Base-by-base conservation (phyloP, 2,888 invertebrate species). In the Cheilosia impressa region DNA sequence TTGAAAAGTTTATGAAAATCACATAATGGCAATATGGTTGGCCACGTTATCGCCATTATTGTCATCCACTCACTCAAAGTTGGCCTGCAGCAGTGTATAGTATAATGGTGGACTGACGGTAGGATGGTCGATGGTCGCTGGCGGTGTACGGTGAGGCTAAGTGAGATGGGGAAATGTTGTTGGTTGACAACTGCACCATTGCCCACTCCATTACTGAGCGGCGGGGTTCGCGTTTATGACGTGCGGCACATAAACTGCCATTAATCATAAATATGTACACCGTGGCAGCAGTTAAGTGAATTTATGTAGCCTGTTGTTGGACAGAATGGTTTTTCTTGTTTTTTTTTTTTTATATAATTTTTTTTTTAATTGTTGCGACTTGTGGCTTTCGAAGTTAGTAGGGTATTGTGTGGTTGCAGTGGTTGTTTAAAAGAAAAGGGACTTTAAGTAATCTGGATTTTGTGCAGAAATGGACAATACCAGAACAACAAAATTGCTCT, bases 1-100 rank as follows among this genome's bases (percentile, higher is more conserved):
- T 71, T 63, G 75, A 71, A 71, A 71, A 78, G 71, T 71, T 71
- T 78, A 78, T 78, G 71, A 71, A 78, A 78, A 78, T 78, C 71
- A 71, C 78, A 78, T 71, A 71, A 78, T 71, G 57, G 78, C 78
- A 78, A 78, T 78, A 57, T 78, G 78, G 71, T 57, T 63, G 78
- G 69, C 78, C 78, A 71, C 78, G 69, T 71, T 63, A 78, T 78
- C 71, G 62, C 62, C 57, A 78, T 71, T 78, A 78, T 71, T 71
- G 63, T 71, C 63, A 63, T 71, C 62, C 68, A 68, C 24, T 60
- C 60, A 68, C 19, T 77, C 19, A 27, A 55, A 52, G 63, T 38
- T 57, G 50, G 58, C 17, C 52, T 19, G 38, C 52, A 52, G 47
- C 45, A 31, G 45, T 6, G 65, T 31, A 13, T 34, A 17, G 45